Evolutionary conservation across 2,113 vertebrate species (phyloP).

Genomic region (Microtus oregoni): DNA sequence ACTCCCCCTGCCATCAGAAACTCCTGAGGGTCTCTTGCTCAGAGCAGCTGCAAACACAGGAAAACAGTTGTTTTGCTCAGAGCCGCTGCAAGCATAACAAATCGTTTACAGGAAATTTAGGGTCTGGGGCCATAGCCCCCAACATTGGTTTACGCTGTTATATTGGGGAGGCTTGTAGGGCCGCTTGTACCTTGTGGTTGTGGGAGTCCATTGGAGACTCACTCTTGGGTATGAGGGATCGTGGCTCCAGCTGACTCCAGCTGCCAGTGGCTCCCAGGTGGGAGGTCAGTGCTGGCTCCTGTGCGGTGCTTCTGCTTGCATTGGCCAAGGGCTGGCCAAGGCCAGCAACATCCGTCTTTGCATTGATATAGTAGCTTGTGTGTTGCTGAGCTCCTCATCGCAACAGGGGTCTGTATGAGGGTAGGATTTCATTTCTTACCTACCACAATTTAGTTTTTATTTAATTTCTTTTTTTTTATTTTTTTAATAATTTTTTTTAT

Average conservation of each 20-base stretch:
- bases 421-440: not conserved
- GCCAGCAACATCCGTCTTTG: not conserved
- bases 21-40: too few species aligned
- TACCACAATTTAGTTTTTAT: not conserved
- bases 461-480: too few species aligned
- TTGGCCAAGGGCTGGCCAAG: not conserved
- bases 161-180: not conserved
- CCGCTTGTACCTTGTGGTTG: not conserved
- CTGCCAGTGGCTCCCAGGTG: fast-evolving
- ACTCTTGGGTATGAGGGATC: not conserved
- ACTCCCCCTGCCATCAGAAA: too few species aligned
- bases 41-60: too few species aligned
- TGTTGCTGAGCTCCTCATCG: not conserved
- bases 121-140: too few species aligned
- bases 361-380: not conserved
- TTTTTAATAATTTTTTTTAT: too few species aligned
- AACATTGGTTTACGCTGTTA: too few species aligned
- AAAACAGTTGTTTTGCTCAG: too few species aligned
- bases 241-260: not conserved
- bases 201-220: not conserved
- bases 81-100: too few species aligned
- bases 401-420: not conserved
- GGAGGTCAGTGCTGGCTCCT: fast-evolving
- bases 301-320: not conserved
- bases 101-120: too few species aligned